Percentiles rank a stretch among this genome's conserved stretches.
These are phyloP conservation scores for Lasioglossum zephyrum DNA, from an alignment of 2,888 invertebrate species.

Conservation along the genomic window DNA sequence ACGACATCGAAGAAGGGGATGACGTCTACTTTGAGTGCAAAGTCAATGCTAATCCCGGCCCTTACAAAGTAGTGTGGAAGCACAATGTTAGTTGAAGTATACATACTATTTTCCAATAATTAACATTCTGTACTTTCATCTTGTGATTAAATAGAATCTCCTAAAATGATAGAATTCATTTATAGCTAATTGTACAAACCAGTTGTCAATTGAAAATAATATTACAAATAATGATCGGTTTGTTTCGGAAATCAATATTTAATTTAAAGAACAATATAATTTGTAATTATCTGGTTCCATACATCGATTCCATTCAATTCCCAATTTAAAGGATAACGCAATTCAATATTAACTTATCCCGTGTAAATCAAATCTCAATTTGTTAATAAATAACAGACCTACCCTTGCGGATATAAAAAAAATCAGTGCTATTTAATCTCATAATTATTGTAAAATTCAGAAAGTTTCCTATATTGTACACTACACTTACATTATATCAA, in stretches of 20 bases:
- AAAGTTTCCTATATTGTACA: too few species aligned
- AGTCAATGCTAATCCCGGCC: constrained; percentile 91
- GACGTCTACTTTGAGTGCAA: constrained; percentile 93
- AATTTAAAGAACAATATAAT: neutral
- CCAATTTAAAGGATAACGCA: neutral
- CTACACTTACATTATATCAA: too few species aligned
- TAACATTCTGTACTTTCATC: neutral
- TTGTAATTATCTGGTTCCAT: neutral
- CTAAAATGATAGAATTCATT: too few species aligned
- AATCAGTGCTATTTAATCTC: neutral
- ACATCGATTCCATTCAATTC: neutral
- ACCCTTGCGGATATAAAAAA: neutral
- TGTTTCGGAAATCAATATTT: neutral
- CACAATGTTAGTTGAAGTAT: constrained; percentile 89
- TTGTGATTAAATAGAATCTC: neutral
- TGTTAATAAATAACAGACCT: neutral
- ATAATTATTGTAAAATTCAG: too few species aligned
- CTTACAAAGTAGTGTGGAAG: constrained; percentile 92
- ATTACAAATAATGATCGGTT: neutral
- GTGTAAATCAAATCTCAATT: neutral
- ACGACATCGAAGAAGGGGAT: constrained; percentile 92
- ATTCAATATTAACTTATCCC: neutral
- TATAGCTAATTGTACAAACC: neutral
- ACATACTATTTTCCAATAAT: neutral
- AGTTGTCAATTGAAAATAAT: neutral